phyloP scores from a whole-genome alignment of 53 echinoderm and acorn worm genomes.

The Actinopyga echinites region DNA sequence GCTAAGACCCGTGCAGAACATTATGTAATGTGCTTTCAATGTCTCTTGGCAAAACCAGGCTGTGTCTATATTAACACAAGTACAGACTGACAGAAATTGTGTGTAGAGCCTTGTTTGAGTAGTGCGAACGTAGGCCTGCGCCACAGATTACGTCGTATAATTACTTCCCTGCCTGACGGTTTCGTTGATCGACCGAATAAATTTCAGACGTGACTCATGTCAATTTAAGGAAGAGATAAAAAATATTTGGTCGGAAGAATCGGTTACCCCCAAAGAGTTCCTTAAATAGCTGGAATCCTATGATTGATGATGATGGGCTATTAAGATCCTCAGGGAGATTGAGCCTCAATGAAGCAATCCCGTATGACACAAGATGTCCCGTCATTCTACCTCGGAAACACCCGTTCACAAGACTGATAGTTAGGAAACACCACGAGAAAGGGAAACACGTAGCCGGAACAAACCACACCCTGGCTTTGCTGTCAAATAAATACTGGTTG shows the following conservation, averaged over 20 bases:
- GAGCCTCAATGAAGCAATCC: conserved; percentile 10
- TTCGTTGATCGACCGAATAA: too few species aligned
- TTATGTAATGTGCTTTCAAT: too few species aligned
- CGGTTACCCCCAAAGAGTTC: not conserved
- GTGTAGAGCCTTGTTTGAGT: not conserved
- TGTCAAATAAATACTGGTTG: not conserved
- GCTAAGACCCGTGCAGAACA: too few species aligned
- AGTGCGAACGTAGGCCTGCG: not conserved
- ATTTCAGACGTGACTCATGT: not conserved
- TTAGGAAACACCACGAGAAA: too few species aligned
- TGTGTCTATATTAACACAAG: too few species aligned
- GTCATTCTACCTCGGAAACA: conserved; percentile 34
- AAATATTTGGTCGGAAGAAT: not conserved
- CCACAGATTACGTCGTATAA: not conserved
- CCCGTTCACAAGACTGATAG: not conserved
- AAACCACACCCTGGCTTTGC: too few species aligned
- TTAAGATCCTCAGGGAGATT: not conserved
- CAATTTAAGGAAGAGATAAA: not conserved
- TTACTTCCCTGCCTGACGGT: too few species aligned
- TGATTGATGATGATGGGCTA: conserved; percentile 6
- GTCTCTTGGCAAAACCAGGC: too few species aligned
- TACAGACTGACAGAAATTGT: not conserved
- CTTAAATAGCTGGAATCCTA: not conserved
- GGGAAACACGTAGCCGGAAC: too few species aligned
- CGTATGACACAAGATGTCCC: conserved; percentile 17